Evolutionary conservation across 2,797 vertebrate species (phyloP).

Genomic region (Pelodytes ibericus): DNA sequence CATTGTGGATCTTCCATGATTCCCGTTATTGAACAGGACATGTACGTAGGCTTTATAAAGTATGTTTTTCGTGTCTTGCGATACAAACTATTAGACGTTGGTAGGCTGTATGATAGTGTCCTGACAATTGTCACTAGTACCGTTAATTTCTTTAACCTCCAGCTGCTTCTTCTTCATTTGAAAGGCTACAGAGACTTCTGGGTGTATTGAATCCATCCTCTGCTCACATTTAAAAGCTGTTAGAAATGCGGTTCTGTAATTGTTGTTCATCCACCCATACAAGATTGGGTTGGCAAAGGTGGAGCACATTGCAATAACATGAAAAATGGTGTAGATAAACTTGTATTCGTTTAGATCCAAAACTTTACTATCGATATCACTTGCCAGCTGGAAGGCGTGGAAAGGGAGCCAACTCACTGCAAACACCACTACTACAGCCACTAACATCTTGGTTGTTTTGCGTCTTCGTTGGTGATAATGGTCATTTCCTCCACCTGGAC

Average conservation of each 20-base stretch:
- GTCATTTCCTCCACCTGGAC: conserved; percentile 70
- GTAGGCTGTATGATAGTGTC: conserved; percentile 72
- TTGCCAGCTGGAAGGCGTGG: conserved; percentile 89
- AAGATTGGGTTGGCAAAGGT: conserved; percentile 93
- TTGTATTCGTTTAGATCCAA: conserved; percentile 88
- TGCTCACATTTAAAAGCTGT: conserved; percentile 82
- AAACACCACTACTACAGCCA: conserved; percentile 90
- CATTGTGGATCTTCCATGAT: background rate
- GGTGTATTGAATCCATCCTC: conserved; percentile 74
- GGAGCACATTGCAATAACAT: conserved; percentile 93
- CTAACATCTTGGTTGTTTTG: conserved; percentile 94
- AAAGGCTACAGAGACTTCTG: conserved; percentile 68
- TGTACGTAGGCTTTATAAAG: background rate
- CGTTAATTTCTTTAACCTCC: conserved; percentile 69
- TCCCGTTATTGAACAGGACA: background rate
- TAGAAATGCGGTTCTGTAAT: conserved; percentile 88
- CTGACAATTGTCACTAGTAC: conserved; percentile 52
- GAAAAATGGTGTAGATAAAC: conserved; percentile 90
- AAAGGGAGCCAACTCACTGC: conserved; percentile 93
- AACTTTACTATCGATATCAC: conserved; percentile 87
- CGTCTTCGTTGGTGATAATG: conserved; percentile 78
- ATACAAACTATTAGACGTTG: conserved; percentile 65
- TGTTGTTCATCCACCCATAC: conserved; percentile 97
- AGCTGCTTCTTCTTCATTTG: conserved; percentile 70
- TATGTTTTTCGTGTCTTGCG: background rate